Base-by-base conservation (phyloP, 1,140 invertebrate genomes). In the Apocrypta bakeri region DNA sequence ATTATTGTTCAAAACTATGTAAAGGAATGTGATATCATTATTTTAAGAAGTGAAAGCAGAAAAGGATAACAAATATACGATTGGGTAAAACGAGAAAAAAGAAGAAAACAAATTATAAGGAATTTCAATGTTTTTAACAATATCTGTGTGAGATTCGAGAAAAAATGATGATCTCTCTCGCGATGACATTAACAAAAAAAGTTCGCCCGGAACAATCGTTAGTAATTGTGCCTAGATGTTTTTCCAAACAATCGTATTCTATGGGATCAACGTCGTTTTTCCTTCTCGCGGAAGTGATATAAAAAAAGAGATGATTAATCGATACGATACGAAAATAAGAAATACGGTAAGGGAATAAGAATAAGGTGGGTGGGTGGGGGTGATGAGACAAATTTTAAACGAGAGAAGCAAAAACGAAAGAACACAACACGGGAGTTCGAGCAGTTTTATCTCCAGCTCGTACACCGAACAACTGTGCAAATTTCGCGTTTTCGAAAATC, bases 201-300 rank as follows among this genome's bases (percentile, higher is more conserved):
- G 21, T 84, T 89, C 86, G 84, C 85, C 83, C 85, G 84, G 86
- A 88, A 89, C 88, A 90, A 89, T 89, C 88, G 83, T 89, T 89
- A 89, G 86, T 87, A 89, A 88, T 89, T 87, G 89, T 90, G 89
- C 89, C 89, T 90, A 88, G 85, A 90, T 89, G 84, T 89, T 87
- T 83, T 84, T 77, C 31, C 86, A 88, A 89, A 89, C 84, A 89
- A 85, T 81, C 83, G 85, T 90, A 89, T 89, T 90, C 79, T 87
- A 88, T 88, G 89, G 88, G 88, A 90, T 89, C 89, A 90, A 90
- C 82, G 86, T 89, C 85, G 86, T 86, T 88, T 83, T 83, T 75
- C 69, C 66, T 72, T 77, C 25, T 81, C 72, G 76, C 69, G 61
- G 71, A 79, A 84, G 69, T 73, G 66, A 83, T 71, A n/a, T 37